These are phyloP conservation scores for Atrina japonica DNA, from an alignment of 2,888 invertebrate genomes.

Conservation along the genomic window DNA sequence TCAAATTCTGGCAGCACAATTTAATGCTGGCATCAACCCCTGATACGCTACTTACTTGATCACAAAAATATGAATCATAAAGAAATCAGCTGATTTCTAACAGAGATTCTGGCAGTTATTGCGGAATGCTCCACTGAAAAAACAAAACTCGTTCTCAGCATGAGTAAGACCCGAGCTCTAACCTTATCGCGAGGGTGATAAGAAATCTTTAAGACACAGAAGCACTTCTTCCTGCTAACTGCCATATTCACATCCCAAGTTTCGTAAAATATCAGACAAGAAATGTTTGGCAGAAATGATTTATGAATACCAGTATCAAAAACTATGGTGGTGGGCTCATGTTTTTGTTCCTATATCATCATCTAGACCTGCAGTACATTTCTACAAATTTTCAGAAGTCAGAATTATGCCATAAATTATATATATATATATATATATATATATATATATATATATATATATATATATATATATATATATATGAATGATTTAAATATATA, in stretches of 20 bases:
- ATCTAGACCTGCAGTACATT: too few relatives aligned
- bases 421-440: too few relatives aligned
- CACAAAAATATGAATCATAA: constrained; percentile 26
- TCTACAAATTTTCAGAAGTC: too few relatives aligned
- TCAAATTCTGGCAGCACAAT: constrained; percentile 29
- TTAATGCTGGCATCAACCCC: constrained; percentile 31
- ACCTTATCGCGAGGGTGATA: constrained; percentile 36
- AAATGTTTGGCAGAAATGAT: constrained; percentile 42
- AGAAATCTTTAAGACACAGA: constrained; percentile 26
- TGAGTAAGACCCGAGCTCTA: constrained; percentile 27
- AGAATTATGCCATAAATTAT: too few relatives aligned
- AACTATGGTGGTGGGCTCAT: constrained; percentile 22
- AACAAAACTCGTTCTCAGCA: constrained; percentile 23
- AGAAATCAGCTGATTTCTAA: constrained; percentile 19
- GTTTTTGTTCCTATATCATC: too few relatives aligned
- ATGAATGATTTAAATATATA: too few relatives aligned
- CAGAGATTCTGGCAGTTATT: constrained; percentile 29
- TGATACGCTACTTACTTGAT: constrained; percentile 25
- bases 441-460: too few relatives aligned
- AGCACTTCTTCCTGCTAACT: constrained; percentile 22
- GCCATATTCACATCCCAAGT: constrained; percentile 16
- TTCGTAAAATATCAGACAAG: constrained; percentile 38
- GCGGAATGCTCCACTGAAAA: constrained; percentile 15
- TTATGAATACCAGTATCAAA: constrained; percentile 33
- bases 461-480: too few relatives aligned